phyloP scores from a whole-genome alignment of 1,140 invertebrate genomes.

The Dendroctonus ponderosae region DNA sequence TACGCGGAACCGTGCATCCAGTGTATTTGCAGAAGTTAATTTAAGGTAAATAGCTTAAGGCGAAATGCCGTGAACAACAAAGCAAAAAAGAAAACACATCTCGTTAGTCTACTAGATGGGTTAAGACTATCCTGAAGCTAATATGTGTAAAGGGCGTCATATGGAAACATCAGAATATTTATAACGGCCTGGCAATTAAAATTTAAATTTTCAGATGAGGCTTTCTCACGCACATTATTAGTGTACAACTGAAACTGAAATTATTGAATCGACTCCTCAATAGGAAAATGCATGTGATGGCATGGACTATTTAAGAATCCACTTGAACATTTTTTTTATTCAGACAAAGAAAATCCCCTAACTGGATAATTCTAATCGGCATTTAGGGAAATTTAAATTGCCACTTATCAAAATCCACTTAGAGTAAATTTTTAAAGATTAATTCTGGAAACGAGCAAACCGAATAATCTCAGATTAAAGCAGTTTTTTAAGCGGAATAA shows the following conservation, averaged over 20 bases:
- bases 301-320: too few species aligned
- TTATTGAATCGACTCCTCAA: too few species aligned
- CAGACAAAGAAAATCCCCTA: conserved; percentile 7
- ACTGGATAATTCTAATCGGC: conserved; percentile 15
- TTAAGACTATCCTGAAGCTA: not conserved
- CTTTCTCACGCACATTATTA: too few species aligned
- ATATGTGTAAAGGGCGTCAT: not conserved
- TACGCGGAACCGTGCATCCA: not conserved
- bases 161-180: not conserved
- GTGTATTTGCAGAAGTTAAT: conserved; percentile 10
- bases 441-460: conserved; percentile 17
- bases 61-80: not conserved
- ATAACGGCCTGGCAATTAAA: too few species aligned
- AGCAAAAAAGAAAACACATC: conserved; percentile 1
- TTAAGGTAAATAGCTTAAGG: conserved; percentile 14
- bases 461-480: conserved; percentile 19
- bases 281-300: too few species aligned
- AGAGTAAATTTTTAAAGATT: conserved; percentile 22
- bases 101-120: conserved; percentile 1
- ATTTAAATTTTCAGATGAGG: too few species aligned
- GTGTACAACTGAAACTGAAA: too few species aligned
- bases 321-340: not conserved
- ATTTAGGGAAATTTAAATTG: conserved; percentile 29
- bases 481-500: not conserved
- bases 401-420: conserved; percentile 31